Evolutionary conservation across 2,113 vertebrate species (phyloP).

Genomic region (Atrichornis clamosus): DNA sequence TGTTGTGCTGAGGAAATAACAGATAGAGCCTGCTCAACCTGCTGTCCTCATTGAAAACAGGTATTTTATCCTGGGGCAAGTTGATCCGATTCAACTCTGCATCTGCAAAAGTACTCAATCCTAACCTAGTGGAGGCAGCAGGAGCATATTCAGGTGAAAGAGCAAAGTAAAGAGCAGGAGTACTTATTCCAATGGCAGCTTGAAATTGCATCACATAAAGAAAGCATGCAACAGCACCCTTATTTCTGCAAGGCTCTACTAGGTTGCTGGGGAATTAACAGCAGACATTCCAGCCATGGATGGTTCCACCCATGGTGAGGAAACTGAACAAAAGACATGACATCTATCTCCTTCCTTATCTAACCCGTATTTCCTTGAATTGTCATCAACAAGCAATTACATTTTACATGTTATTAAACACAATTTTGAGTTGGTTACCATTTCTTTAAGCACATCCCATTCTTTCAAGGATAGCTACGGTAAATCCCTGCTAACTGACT

Average conservation of each 20-base stretch:
- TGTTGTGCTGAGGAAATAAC: neutral
- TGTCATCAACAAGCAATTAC: constrained; percentile 11
- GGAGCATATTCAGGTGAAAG: neutral
- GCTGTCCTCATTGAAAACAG: neutral
- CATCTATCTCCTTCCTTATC: constrained; percentile 50
- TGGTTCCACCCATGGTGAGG: constrained; percentile 55
- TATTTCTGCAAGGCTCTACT: neutral
- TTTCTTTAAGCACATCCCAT: neutral
- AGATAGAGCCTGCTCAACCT: neutral
- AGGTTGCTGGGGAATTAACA: neutral
- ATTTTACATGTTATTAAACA: constrained; percentile 20
- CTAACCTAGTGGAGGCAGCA: neutral
- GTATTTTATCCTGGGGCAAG: neutral
- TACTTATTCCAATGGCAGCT: neutral
- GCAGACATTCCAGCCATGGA: constrained; percentile 34
- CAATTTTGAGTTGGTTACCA: neutral
- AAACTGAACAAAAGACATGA: constrained; percentile 52
- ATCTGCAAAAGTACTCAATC: neutral
- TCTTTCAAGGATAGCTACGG: neutral
- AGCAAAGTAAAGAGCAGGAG: neutral
- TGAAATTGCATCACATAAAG: neutral
- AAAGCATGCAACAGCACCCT: neutral
- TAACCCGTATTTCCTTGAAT: constrained; percentile 37
- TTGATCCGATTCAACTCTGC: neutral
- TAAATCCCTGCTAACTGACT: neutral